These are phyloP conservation scores for Diorhabda sublineata DNA, from an alignment of 1,140 invertebrate species.

Conservation along the genomic window DNA sequence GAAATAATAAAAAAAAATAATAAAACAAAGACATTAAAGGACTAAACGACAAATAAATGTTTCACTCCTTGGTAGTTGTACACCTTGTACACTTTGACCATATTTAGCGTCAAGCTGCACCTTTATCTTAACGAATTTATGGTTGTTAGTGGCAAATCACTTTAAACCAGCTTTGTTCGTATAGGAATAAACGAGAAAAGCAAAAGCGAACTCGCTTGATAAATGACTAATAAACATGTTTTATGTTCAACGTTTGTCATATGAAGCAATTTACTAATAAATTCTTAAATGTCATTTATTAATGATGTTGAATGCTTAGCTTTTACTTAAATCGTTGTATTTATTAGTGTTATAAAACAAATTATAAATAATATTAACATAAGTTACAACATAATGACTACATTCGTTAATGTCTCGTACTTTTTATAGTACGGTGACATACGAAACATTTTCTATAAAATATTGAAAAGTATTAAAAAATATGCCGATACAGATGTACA, in stretches of 20 bases:
- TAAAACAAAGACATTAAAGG: too few relatives aligned
- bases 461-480: too few relatives aligned
- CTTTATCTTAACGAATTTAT: constrained; percentile 26
- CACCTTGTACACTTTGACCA: constrained; percentile 11
- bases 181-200: background rate
- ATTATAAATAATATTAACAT: constrained; percentile 14
- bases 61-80: background rate
- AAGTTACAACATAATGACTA: constrained; percentile 6
- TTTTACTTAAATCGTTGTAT: constrained; percentile 15
- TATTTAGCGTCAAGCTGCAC: constrained; percentile 15
- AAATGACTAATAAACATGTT: constrained; percentile 32
- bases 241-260: constrained; percentile 15
- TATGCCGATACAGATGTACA: too few relatives aligned
- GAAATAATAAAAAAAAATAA: too few relatives aligned
- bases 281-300: constrained; percentile 18
- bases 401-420: too few relatives aligned
- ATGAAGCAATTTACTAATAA: constrained; percentile 19
- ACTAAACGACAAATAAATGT: too few relatives aligned
- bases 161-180: constrained; percentile 27
- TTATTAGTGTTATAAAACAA: constrained; percentile 15
- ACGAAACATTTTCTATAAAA: too few relatives aligned
- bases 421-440: too few relatives aligned
- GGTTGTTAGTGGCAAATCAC: constrained; percentile 30
- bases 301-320: constrained; percentile 18
- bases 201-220: constrained; percentile 22